phyloP scores from a whole-genome alignment of 37 sponge, comb jelly and placozoan genomes.

The Beroe forskalii region DNA sequence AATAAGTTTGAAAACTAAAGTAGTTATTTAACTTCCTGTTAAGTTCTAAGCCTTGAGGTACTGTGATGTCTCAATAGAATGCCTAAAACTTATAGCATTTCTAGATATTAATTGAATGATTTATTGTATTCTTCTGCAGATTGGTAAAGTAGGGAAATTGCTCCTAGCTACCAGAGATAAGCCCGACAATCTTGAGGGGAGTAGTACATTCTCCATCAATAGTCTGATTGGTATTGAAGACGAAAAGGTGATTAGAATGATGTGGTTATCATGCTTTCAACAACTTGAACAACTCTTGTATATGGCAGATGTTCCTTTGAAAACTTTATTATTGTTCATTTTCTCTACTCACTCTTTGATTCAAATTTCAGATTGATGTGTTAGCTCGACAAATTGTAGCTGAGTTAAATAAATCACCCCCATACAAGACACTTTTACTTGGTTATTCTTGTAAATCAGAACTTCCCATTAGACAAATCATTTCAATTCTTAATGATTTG shows the following conservation, averaged over 20 bases:
- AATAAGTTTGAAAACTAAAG: too few relatives aligned
- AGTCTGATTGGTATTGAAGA: not conserved
- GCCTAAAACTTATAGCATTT: too few relatives aligned
- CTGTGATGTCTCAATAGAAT: too few relatives aligned
- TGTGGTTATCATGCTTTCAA: too few relatives aligned
- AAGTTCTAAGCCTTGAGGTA: too few relatives aligned
- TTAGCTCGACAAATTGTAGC: conserved; percentile 19
- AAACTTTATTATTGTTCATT: too few relatives aligned
- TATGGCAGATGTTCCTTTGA: too few relatives aligned
- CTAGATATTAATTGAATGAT: too few relatives aligned
- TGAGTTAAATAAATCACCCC: not conserved
- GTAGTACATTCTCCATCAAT: not conserved
- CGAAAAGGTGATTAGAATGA: not conserved
- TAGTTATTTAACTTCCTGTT: too few relatives aligned
- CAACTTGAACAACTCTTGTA: too few relatives aligned
- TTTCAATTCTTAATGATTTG: not conserved
- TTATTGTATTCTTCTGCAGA: too few relatives aligned
- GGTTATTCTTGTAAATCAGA: not conserved
- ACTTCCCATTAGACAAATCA: not conserved
- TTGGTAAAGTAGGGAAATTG: conserved; percentile 8
- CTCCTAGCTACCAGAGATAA: not conserved
- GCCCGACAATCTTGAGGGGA: not conserved
- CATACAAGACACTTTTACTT: conserved; percentile 10
- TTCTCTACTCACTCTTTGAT: too few relatives aligned
- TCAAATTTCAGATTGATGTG: conserved; percentile 18